Conservation (phyloP, 2,113 vertebrate genomes). For the Abramis brama region DNA sequence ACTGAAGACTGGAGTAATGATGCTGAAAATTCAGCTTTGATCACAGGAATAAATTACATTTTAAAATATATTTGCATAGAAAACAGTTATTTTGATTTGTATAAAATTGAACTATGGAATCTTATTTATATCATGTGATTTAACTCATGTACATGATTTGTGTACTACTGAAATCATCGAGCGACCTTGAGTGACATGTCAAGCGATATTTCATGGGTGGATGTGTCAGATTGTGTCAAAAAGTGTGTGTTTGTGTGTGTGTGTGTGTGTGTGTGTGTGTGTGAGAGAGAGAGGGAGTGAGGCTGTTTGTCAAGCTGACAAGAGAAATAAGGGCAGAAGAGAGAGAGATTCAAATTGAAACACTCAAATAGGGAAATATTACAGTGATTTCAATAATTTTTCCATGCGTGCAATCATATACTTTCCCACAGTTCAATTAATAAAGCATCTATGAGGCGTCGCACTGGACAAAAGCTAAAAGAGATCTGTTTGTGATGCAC, state of each 20-base stretch:
- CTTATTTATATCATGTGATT: too few species aligned
- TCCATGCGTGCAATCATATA: neutral
- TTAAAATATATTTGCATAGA: too few species aligned
- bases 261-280: conserved; percentile 1
- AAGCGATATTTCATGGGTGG: conserved; percentile 75
- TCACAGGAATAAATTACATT: too few species aligned
- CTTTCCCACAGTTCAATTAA: neutral
- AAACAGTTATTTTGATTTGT: too few species aligned
- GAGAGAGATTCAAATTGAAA: neutral
- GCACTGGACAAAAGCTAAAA: neutral
- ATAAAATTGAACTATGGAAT: too few species aligned
- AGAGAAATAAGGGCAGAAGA: neutral
- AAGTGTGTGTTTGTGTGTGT: conserved; percentile 3
- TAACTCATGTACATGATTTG: too few species aligned
- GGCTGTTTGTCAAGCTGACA: neutral
- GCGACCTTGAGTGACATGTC: conserved; percentile 78
- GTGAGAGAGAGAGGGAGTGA: neutral
- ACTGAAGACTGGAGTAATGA: conserved; percentile 8
- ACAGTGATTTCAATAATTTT: neutral
- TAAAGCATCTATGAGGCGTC: neutral
- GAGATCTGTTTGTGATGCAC: neutral
- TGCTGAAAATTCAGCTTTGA: too few species aligned
- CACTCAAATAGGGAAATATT: neutral
- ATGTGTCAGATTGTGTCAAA: neutral
- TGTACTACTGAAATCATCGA: conserved; percentile 67